Evolutionary conservation across 2,113 vertebrate species (phyloP).

Genomic region (Sander lucioperca): DNA sequence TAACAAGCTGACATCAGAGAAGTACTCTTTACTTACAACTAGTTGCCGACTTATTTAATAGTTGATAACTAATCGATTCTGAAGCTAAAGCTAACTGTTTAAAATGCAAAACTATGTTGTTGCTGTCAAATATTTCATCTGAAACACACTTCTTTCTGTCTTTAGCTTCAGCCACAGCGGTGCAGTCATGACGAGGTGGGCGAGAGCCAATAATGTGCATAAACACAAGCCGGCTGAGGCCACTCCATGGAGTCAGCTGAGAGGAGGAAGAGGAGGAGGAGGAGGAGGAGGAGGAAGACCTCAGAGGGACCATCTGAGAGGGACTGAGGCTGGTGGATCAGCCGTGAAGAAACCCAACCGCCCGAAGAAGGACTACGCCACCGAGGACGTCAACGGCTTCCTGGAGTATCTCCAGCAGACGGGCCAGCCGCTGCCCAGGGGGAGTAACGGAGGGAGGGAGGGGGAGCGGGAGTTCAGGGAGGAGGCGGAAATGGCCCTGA

Average conservation of each 20-base stretch:
- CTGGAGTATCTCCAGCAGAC: conserved; percentile 83
- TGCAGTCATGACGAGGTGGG: conserved; percentile 92
- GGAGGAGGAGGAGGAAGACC: background rate
- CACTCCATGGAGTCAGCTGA: conserved; percentile 90
- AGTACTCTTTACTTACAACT: too few species aligned
- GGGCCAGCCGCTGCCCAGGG: conserved; percentile 56
- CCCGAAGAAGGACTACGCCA: conserved; percentile 87
- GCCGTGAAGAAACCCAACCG: conserved; percentile 77
- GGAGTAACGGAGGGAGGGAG: background rate
- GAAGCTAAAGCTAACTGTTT: too few species aligned
- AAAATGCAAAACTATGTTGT: too few species aligned
- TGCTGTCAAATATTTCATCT: background rate
- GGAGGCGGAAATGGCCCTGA: conserved; percentile 82
- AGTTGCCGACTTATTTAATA: too few species aligned
- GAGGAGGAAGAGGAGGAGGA: conserved; percentile 11
- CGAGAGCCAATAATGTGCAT: conserved; percentile 84
- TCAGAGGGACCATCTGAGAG: conserved; percentile 38
- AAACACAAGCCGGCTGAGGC: conserved; percentile 84
- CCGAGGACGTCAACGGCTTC: conserved; percentile 93
- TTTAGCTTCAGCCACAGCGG: conserved; percentile 46
- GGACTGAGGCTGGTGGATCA: conserved; percentile 47
- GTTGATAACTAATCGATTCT: too few species aligned
- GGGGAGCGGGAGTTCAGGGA: conserved; percentile 59
- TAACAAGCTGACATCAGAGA: too few species aligned
- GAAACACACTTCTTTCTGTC: background rate